Percentiles rank a stretch among this genome's conserved stretches.
Conservation (phyloP, 2,113 vertebrate species). For the Castor canadensis region DNA sequence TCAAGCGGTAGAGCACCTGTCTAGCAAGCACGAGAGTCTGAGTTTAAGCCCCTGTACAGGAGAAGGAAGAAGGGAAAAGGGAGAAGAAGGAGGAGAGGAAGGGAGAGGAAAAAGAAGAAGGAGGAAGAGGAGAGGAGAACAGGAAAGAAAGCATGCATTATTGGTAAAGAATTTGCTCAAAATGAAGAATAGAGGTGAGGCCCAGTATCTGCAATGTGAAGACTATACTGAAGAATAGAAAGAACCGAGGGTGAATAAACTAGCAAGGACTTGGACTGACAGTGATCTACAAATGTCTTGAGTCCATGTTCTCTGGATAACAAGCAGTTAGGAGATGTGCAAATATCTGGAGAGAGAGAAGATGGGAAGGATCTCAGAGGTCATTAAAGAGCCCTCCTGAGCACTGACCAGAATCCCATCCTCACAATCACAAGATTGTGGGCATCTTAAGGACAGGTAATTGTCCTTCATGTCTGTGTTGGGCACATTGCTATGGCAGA, state of each 20-base stretch:
- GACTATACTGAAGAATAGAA: not conserved
- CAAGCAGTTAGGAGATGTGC: not conserved
- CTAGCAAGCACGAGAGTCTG: too few relatives aligned
- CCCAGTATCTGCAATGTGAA: not conserved
- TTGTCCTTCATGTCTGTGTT: not conserved
- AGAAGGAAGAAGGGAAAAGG: too few relatives aligned
- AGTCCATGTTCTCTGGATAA: not conserved
- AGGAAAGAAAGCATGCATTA: not conserved
- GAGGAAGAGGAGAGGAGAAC: too few relatives aligned
- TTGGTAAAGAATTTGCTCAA: not conserved
- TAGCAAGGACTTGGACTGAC: not conserved
- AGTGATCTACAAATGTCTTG: not conserved
- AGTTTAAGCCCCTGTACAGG: too few relatives aligned
- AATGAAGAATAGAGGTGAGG: not conserved
- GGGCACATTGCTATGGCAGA: not conserved
- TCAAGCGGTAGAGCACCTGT: too few relatives aligned
- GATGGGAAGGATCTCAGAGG: not conserved
- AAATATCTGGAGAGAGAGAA: not conserved
- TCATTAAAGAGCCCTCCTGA: not conserved
- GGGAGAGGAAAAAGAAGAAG: too few relatives aligned
- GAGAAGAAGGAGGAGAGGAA: too few relatives aligned
- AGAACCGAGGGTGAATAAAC: not conserved
- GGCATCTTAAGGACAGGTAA: not conserved
- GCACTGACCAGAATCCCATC: not conserved
- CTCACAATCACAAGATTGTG: not conserved